These are phyloP conservation scores for Prunella himalayana DNA, from an alignment of 2,113 vertebrate genomes.

Conservation along the genomic window DNA sequence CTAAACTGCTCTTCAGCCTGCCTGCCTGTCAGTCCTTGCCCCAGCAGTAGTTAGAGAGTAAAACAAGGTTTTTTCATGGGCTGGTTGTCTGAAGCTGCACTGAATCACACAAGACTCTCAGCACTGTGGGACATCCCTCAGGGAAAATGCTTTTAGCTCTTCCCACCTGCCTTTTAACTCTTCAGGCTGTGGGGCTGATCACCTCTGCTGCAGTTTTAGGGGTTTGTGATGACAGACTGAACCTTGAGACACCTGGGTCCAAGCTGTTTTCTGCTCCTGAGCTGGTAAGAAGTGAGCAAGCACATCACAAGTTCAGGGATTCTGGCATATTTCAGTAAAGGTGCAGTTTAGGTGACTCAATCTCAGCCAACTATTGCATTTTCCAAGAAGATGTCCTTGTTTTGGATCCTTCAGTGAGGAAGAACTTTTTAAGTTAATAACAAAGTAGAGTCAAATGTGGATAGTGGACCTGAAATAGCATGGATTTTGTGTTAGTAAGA, in stretches of 20 bases:
- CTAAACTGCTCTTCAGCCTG: not conserved
- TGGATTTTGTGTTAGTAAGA: not conserved
- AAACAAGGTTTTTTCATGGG: not conserved
- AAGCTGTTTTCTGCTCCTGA: not conserved
- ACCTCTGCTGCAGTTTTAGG: not conserved
- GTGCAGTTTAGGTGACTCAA: not conserved
- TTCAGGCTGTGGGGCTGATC: not conserved
- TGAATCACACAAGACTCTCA: not conserved
- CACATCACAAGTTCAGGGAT: not conserved
- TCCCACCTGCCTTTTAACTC: not conserved
- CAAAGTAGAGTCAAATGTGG: not conserved
- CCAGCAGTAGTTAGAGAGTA: not conserved
- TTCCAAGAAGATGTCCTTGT: not conserved
- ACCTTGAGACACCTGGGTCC: rapidly evolving
- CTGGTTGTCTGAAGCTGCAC: not conserved
- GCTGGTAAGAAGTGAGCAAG: not conserved
- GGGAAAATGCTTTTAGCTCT: not conserved
- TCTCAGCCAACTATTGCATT: not conserved
- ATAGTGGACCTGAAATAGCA: not conserved
- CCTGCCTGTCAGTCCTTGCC: not conserved
- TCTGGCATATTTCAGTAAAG: not conserved
- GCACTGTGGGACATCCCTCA: not conserved
- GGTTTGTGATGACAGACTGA: not conserved
- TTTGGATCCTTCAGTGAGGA: not conserved
- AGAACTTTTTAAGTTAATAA: not conserved